Percentiles rank a stretch among this genome's conserved stretches.
Conservation (phyloP, 2,797 vertebrate species). For the Sebastes nivosus region DNA sequence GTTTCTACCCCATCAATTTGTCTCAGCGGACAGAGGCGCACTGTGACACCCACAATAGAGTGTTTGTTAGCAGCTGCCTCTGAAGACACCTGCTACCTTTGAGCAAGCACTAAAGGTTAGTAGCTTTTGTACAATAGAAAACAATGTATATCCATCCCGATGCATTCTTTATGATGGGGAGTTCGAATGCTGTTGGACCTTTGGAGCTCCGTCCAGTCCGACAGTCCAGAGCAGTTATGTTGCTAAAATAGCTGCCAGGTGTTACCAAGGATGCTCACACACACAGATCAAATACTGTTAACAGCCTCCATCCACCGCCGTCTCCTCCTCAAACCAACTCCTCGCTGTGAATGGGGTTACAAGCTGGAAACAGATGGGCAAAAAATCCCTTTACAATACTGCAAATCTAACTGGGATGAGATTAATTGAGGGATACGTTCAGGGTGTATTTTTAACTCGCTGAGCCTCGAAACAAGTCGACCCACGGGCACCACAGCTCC, state of each 20-base stretch:
- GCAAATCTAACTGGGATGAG: slow-evolving; percentile 56
- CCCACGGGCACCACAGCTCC: slow-evolving; percentile 56
- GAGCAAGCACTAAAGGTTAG: slow-evolving; percentile 11
- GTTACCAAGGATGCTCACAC: neutral
- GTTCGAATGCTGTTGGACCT: neutral
- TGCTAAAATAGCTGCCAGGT: slow-evolving; percentile 13
- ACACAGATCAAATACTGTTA: slow-evolving; percentile 19
- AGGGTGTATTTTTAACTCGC: slow-evolving; percentile 71
- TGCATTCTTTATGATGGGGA: neutral
- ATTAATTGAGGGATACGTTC: slow-evolving; percentile 69
- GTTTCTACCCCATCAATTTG: slow-evolving; percentile 74
- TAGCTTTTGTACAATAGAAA: neutral
- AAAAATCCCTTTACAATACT: slow-evolving; percentile 38
- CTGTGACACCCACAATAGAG: slow-evolving; percentile 59
- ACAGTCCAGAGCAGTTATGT: neutral
- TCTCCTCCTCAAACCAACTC: slow-evolving; percentile 6
- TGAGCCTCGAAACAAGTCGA: slow-evolving; percentile 67
- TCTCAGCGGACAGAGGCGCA: slow-evolving; percentile 60
- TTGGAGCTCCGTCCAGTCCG: neutral
- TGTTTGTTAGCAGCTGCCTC: slow-evolving; percentile 62
- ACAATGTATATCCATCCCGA: neutral
- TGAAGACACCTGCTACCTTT: slow-evolving; percentile 46
- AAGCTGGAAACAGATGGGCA: slow-evolving; percentile 49
- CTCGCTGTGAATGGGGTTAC: slow-evolving; percentile 14
- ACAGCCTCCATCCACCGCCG: slow-evolving; percentile 4